phyloP scores from a whole-genome alignment of 2,888 invertebrate genomes.

The Rutpela maculata region DNA sequence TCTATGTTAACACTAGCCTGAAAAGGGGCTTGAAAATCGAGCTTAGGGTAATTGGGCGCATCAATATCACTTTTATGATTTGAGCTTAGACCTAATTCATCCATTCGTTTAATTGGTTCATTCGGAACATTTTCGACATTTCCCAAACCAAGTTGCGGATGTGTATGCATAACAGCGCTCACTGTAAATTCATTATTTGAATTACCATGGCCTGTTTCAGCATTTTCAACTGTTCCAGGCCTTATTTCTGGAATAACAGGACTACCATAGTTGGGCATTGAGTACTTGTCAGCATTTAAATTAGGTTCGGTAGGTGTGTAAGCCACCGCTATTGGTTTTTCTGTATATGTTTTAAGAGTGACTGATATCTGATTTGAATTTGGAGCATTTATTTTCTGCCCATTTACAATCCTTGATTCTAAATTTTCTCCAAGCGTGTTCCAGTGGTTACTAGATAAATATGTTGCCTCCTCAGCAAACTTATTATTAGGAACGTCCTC shows the following conservation, averaged over 20 bases:
- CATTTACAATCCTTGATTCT: constrained; percentile 73
- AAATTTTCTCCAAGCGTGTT: constrained; percentile 70
- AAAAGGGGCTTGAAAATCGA: constrained; percentile 82
- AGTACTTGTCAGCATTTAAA: constrained; percentile 69
- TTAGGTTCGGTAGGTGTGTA: constrained; percentile 78
- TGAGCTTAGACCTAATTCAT: constrained; percentile 24
- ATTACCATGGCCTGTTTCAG: constrained; percentile 47
- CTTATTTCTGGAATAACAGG: constrained; percentile 75
- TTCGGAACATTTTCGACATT: constrained; percentile 39
- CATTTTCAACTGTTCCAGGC: constrained; percentile 63
- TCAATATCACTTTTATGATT: constrained; percentile 57
- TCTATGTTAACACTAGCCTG: constrained; percentile 81
- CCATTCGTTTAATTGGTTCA: constrained; percentile 40
- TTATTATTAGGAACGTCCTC: constrained; percentile 68
- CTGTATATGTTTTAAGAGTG: constrained; percentile 73
- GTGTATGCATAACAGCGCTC: constrained; percentile 72
- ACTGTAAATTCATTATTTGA: constrained; percentile 69
- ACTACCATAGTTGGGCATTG: constrained; percentile 74
- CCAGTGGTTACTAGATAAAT: constrained; percentile 69
- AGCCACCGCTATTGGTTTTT: constrained; percentile 80
- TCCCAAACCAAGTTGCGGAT: constrained; percentile 48
- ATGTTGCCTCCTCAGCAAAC: constrained; percentile 54
- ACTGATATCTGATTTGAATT: constrained; percentile 68
- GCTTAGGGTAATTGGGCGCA: constrained; percentile 63
- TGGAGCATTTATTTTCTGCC: constrained; percentile 54